Evolutionary conservation across 1,140 invertebrate genomes (phyloP), one percentile per base, ranked within the genome.

Genomic region (Cyphomyrmex costatus): DNA sequence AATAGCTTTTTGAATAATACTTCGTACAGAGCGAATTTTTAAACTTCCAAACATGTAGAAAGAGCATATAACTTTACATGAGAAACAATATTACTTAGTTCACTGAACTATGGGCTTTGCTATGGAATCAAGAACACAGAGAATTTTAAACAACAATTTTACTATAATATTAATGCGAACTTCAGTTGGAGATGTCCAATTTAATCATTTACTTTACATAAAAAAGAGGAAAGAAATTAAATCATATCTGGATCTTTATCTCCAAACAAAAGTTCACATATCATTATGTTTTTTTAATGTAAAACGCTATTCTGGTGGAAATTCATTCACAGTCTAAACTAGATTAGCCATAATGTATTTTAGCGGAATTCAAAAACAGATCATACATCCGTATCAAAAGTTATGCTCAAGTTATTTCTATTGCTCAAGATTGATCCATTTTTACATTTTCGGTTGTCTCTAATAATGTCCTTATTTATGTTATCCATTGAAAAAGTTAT

Each of bases 11-110:
- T 66, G 63, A 10, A 66, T n/a, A 36, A 66, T 66, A 42, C 33
- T 42, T 19, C 42, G 63, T 33, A 66, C 33, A 66, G 33, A 16
- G 8, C 33, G 8, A 36, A 66, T 66, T 36, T 36, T 66, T 66
- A 66, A 66, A 66, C 33, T 66, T 66, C 63, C 63, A 36, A 66
- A 42, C 63, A 66, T 66, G 63, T 66, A 42, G 36, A 66, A 66
- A 36, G 63, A 66, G 27, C 63, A 42, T 66, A 66, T 66, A 66
- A 66, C 16, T 36, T 65, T 65, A 36, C 42, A 42, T 66, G 63
- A 66, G 19, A 66, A 66, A 21, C 19, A n/a, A n/a, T n/a, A 66
- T 21, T 66, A 33, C 19, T 66, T 33, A 12, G 42, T 66, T 66
- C 19, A n/a, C 19, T 66, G 63, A 33, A 66, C n/a, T n/a, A 33